These are phyloP conservation scores for Pedetes capensis DNA, from an alignment of 2,113 vertebrate species.

Conservation along the genomic window DNA sequence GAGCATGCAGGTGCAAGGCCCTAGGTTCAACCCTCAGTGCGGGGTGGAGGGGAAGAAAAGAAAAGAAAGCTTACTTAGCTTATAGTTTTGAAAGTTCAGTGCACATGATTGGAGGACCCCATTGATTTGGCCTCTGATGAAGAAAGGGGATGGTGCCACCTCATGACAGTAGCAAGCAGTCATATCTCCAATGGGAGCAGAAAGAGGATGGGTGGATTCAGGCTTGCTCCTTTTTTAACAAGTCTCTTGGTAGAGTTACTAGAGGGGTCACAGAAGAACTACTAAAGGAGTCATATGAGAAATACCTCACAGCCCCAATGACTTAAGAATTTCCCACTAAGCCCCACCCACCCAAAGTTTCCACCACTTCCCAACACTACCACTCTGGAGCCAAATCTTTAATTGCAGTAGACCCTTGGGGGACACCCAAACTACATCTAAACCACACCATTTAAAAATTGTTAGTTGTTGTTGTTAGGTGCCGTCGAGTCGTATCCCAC, in stretches of 20 bases:
- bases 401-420: not conserved
- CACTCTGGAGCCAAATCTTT: not conserved
- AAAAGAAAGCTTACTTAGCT: not conserved
- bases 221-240: not conserved
- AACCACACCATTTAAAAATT: not conserved
- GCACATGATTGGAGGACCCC: rapidly evolving
- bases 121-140: not conserved
- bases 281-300: not conserved
- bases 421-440: not conserved
- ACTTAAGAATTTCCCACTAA: not conserved
- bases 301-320: not conserved
- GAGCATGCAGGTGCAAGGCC: no score
- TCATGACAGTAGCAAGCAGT: not conserved
- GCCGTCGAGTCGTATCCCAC: no score
- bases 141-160: not conserved
- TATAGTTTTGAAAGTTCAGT: not conserved
- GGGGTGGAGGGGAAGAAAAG: no score
- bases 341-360: not conserved
- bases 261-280: not conserved
- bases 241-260: not conserved
- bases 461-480: no score
- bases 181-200: not conserved
- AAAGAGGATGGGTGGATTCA: not conserved
- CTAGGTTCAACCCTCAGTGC: no score
- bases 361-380: not conserved